Percentiles rank a stretch among this genome's conserved stretches.
These are phyloP conservation scores for Drosophila pallidifrons DNA, from an alignment of 1,140 invertebrate species.

Conservation along the genomic window DNA sequence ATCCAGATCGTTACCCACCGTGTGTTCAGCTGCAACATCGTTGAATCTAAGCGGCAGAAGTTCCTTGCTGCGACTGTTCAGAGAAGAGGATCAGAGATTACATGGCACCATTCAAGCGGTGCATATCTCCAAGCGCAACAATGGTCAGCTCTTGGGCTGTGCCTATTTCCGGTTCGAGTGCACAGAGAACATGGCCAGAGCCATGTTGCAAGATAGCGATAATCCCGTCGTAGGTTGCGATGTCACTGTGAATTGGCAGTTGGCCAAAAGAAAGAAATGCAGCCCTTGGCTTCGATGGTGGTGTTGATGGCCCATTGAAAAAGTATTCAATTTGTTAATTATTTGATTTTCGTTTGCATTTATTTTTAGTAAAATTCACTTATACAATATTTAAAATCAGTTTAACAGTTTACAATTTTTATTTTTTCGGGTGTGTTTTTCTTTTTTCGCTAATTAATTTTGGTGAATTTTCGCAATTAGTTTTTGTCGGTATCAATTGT, in stretches of 20 bases:
- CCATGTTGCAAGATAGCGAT: conserved; percentile 27
- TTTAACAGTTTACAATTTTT: conserved; percentile 77
- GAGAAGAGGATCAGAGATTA: conserved; percentile 10
- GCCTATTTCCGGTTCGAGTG: conserved; percentile 55
- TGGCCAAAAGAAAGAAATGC: conserved; percentile 23
- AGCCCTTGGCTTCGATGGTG: conserved; percentile 45
- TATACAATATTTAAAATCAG: conserved; percentile 79
- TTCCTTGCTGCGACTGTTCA: conserved; percentile 32
- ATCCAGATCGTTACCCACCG: neutral
- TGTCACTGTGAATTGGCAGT: conserved; percentile 46
- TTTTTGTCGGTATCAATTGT: conserved; percentile 46
- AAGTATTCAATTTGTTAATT: neutral
- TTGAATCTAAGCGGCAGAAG: neutral
- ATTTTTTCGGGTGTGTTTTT: conserved; percentile 17
- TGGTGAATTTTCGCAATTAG: conserved; percentile 39
- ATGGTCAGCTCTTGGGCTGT: conserved; percentile 53
- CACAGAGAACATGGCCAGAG: conserved; percentile 24
- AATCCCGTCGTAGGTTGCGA: conserved; percentile 38
- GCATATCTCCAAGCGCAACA: conserved; percentile 36
- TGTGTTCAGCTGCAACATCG: neutral
- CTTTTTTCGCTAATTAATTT: conserved; percentile 37
- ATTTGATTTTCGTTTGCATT: conserved; percentile 63
- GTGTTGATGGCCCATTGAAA: conserved; percentile 16
- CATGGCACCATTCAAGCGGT: conserved; percentile 48
- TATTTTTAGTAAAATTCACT: conserved; percentile 81